These are phyloP conservation scores for Pissodes strobi DNA, from an alignment of 1,140 invertebrate genomes.

Conservation along the genomic window DNA sequence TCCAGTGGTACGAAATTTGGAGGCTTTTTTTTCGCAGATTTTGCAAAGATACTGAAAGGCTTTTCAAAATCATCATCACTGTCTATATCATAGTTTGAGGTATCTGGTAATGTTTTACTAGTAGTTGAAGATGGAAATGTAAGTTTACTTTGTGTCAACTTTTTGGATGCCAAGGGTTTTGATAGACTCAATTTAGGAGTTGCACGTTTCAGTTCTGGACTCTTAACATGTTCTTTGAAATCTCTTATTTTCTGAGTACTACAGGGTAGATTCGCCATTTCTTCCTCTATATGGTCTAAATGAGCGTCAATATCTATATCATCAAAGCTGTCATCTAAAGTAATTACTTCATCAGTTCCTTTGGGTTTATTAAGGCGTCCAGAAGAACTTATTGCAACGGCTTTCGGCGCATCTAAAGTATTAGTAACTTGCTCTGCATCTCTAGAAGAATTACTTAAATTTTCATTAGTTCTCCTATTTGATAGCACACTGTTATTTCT, in stretches of 20 bases:
- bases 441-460: too few species aligned
- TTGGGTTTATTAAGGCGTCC: background rate
- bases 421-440: too few species aligned
- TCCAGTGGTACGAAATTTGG: background rate
- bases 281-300: constrained; percentile 41
- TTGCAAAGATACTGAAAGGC: background rate
- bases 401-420: background rate
- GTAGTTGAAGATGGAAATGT: too few species aligned
- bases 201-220: background rate
- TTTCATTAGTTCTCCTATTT: too few species aligned
- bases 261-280: constrained; percentile 26
- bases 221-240: constrained; percentile 9
- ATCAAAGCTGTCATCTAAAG: constrained; percentile 36
- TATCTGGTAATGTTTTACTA: background rate
- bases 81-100: background rate
- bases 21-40: background rate
- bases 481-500: too few species aligned
- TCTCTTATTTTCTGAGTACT: constrained; percentile 12
- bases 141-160: constrained; percentile 17
- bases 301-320: constrained; percentile 42
- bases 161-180: constrained; percentile 2
- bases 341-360: constrained; percentile 3
- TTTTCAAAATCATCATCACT: background rate
- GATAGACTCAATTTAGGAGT: background rate
- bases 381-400: background rate